Conservation (phyloP, 1,140 invertebrate species). For the Campoletis sonorensis region DNA sequence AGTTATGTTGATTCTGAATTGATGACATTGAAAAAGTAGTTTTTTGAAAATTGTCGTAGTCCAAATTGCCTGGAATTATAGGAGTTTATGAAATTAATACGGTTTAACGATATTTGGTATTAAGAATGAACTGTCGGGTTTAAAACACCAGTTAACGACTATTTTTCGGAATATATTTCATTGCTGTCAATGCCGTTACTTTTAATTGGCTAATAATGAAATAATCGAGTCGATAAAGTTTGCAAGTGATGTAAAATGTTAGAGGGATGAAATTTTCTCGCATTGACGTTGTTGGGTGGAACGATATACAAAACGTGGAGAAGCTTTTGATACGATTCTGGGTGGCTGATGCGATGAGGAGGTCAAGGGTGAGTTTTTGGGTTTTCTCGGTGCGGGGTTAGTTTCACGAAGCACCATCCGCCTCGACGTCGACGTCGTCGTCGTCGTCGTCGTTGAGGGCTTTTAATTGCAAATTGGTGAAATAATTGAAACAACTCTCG, state of each 20-base stretch:
- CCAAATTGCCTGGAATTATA: no score
- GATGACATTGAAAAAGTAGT: no score
- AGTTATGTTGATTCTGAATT: no score
- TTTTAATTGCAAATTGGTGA: slow-evolving; percentile 75
- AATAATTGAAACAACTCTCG: slow-evolving; percentile 76
- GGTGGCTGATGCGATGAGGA: slow-evolving; percentile 4
- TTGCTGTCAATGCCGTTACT: slow-evolving; percentile 48
- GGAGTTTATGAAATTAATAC: no score
- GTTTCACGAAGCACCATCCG: slow-evolving; percentile 3
- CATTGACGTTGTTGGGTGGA: slow-evolving; percentile 27
- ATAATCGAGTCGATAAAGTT: slow-evolving; percentile 69
- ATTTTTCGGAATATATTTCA: not conserved
- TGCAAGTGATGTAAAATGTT: slow-evolving; percentile 59
- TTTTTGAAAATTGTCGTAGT: no score
- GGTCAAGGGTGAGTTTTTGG: slow-evolving; percentile 38
- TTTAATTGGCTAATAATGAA: slow-evolving; percentile 69
- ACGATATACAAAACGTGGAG: slow-evolving; percentile 31
- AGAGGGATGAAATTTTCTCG: slow-evolving; percentile 27
- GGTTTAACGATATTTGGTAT: no score
- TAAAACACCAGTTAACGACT: no score
- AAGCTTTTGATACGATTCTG: slow-evolving; percentile 36
- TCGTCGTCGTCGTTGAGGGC: slow-evolving; percentile 33
- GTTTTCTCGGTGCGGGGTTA: no score
- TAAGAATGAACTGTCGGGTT: no score
- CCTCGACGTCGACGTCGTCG: not conserved